A percentile compares a stretch with the other conserved stretches of the same genome.
Conservation (phyloP, 2,797 vertebrate species). For the Hypotaenidia okinawae region DNA sequence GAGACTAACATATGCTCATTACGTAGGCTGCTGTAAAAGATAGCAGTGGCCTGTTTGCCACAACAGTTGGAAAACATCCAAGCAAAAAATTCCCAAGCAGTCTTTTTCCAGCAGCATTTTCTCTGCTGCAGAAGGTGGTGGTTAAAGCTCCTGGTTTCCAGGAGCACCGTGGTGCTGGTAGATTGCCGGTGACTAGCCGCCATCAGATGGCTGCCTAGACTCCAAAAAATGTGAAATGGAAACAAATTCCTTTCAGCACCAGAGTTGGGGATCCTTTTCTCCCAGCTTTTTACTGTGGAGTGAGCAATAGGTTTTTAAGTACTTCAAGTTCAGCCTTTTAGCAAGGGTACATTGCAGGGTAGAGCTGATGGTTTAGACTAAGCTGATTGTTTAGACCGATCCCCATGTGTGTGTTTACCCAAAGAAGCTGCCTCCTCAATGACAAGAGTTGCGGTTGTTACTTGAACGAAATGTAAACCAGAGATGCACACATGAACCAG, state of each 20-base stretch:
- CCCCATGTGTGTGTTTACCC: background rate
- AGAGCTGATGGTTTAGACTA: background rate
- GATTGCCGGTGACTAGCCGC: background rate
- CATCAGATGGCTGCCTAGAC: background rate
- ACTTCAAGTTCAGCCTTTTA: background rate
- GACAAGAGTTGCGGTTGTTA: background rate
- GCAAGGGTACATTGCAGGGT: background rate
- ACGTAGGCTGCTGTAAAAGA: background rate
- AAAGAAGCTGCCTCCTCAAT: background rate
- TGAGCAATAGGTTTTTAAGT: background rate
- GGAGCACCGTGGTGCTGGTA: rapidly evolving
- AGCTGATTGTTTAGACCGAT: no score
- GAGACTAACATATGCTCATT: rapidly evolving
- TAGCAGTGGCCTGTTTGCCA: background rate
- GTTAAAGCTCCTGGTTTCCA: background rate
- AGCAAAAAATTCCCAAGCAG: background rate
- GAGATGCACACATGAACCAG: background rate
- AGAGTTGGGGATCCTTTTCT: background rate
- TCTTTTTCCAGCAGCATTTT: background rate
- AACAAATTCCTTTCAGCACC: background rate
- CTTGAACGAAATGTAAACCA: rapidly evolving
- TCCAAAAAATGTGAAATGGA: background rate
- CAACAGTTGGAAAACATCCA: background rate
- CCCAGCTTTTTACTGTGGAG: background rate
- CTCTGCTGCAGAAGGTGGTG: background rate